These are phyloP conservation scores for Athripsodes cinereus DNA, from an alignment of 2,888 invertebrate genomes.

Conservation along the genomic window DNA sequence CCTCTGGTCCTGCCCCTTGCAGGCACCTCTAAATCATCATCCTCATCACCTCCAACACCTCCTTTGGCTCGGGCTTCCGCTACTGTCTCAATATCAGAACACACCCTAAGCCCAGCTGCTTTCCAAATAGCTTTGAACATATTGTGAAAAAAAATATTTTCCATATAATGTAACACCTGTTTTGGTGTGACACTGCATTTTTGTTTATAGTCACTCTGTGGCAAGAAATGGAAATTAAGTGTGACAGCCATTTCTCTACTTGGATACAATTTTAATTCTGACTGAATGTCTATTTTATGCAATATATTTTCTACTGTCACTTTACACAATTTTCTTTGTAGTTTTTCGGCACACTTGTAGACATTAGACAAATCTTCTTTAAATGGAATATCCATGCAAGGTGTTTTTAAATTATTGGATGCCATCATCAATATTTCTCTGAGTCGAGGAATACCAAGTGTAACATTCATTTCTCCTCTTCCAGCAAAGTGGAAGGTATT, in stretches of 20 bases:
- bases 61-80: slow-evolving; percentile 44
- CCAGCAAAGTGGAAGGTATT: slow-evolving; percentile 99
- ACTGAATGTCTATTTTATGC: slow-evolving; percentile 59
- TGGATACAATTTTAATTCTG: slow-evolving; percentile 52
- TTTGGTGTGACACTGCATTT: slow-evolving; percentile 66
- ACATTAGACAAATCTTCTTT: slow-evolving; percentile 41
- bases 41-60: slow-evolving; percentile 37
- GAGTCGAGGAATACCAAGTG: slow-evolving; percentile 96
- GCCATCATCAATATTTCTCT: slow-evolving; percentile 97
- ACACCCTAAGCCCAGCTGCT: slow-evolving; percentile 49
- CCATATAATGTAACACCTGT: slow-evolving; percentile 67
- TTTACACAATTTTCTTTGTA: slow-evolving; percentile 67
- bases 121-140: slow-evolving; percentile 59
- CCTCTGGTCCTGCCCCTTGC: slow-evolving; percentile 30
- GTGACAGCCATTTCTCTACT: slow-evolving; percentile 57
- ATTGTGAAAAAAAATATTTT: slow-evolving; percentile 60
- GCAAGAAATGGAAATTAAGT: slow-evolving; percentile 68
- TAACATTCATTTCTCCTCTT: slow-evolving; percentile 99
- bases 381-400: slow-evolving; percentile 93
- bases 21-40: slow-evolving; percentile 39
- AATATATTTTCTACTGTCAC: slow-evolving; percentile 76
- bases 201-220: slow-evolving; percentile 64
- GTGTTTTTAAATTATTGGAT: slow-evolving; percentile 88
- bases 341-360: slow-evolving; percentile 56
- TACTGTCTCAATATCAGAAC: slow-evolving; percentile 47